Conservation (phyloP, 2,797 vertebrate genomes). For the Falco columbarius region DNA sequence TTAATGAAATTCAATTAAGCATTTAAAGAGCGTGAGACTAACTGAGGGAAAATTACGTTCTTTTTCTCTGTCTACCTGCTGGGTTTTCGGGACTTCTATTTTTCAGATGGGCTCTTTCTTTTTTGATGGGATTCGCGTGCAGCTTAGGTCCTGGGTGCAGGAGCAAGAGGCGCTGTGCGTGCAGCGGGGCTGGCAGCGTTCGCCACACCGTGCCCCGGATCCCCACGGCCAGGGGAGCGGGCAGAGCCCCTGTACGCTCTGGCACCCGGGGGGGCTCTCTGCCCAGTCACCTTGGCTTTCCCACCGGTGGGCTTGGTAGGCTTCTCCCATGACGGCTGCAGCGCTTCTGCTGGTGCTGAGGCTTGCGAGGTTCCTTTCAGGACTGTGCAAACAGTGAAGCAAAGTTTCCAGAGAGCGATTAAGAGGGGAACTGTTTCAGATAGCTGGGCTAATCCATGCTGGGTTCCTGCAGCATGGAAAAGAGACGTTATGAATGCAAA, state of each 20-base stretch:
- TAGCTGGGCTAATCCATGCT: neutral
- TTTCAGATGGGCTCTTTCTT: neutral
- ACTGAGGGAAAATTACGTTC: neutral
- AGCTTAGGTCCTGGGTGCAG: neutral
- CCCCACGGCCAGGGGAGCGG: rapidly evolving
- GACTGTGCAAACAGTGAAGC: neutral
- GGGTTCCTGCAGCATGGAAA: neutral
- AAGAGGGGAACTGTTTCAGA: neutral
- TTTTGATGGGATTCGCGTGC: neutral
- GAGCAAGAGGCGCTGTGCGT: neutral
- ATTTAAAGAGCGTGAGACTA: neutral
- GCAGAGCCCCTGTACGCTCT: neutral
- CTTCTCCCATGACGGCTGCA: rapidly evolving
- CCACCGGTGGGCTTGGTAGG: neutral
- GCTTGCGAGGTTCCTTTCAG: neutral
- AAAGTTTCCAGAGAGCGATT: neutral
- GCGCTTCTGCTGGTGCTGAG: neutral
- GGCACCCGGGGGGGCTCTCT: neutral
- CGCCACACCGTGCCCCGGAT: neutral
- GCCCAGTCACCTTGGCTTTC: neutral
- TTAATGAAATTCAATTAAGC: neutral
- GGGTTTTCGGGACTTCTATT: neutral
- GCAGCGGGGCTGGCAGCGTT: neutral
- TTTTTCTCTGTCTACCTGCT: neutral
- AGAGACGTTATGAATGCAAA: neutral